A percentile compares a stretch with the other conserved stretches of the same genome.
These are phyloP conservation scores for Brachionus asplanchnoidis DNA, from an alignment of 1,140 invertebrate species.

Conservation along the genomic window DNA sequence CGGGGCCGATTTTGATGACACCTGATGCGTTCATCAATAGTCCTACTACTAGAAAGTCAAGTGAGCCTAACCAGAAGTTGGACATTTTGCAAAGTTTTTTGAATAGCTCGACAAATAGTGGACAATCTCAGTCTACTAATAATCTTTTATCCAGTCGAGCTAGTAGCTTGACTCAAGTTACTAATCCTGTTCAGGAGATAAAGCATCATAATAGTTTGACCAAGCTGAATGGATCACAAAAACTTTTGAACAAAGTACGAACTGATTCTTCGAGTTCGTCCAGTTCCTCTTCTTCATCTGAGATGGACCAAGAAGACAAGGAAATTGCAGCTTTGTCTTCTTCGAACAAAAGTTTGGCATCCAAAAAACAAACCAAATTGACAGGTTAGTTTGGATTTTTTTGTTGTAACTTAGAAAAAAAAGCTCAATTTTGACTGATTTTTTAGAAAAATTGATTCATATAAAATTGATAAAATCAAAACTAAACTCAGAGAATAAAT, in stretches of 20 bases:
- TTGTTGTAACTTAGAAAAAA: background rate
- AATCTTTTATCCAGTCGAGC: conserved; percentile 43
- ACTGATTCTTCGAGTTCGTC: conserved; percentile 7
- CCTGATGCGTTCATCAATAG: conserved; percentile 72
- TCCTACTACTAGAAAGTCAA: conserved; percentile 4
- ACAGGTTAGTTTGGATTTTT: background rate
- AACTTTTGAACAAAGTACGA: background rate
- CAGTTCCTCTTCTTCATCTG: conserved; percentile 25
- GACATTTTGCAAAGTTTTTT: conserved; percentile 36
- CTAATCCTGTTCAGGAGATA: conserved; percentile 47
- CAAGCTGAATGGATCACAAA: conserved; percentile 20
- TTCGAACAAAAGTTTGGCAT: background rate
- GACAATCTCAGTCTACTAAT: background rate
- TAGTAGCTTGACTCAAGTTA: conserved; percentile 54
- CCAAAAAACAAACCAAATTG: background rate
- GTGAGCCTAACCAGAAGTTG: conserved; percentile 47
- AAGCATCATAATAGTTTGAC: conserved; percentile 18
- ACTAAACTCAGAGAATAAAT: too few relatives aligned
- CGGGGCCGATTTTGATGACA: conserved; percentile 65
- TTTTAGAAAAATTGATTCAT: too few relatives aligned
- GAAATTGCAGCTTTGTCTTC: conserved; percentile 30
- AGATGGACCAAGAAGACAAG: background rate
- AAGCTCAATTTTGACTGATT: background rate
- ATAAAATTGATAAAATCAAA: too few relatives aligned
- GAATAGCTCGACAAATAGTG: conserved; percentile 42